These are phyloP conservation scores for Bradysia coprophila DNA, from an alignment of 1,140 invertebrate species.

Conservation along the genomic window DNA sequence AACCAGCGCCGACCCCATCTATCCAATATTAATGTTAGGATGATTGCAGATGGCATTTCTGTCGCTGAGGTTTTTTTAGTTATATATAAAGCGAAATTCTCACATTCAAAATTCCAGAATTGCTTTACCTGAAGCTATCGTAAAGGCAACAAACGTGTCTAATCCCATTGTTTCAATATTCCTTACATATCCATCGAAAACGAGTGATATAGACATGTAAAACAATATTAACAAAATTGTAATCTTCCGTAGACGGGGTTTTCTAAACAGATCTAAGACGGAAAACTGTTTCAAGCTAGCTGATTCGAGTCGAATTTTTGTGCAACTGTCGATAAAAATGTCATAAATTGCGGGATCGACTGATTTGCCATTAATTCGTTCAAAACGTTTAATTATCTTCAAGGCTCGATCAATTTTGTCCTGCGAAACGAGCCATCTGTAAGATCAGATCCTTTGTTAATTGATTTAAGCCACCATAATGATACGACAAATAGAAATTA, in stretches of 20 bases:
- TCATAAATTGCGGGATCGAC: slow-evolving; percentile 47
- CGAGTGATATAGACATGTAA: slow-evolving; percentile 37
- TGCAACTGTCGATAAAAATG: not conserved
- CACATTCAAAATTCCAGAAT: too few species aligned
- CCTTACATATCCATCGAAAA: slow-evolving; percentile 48
- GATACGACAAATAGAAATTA: too few species aligned
- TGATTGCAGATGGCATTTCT: slow-evolving; percentile 46
- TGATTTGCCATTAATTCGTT: slow-evolving; percentile 53
- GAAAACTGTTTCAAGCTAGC: slow-evolving; percentile 21
- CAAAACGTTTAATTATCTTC: slow-evolving; percentile 55
- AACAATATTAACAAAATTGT: slow-evolving; percentile 31
- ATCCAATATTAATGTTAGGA: slow-evolving; percentile 42
- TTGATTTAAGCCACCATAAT: too few species aligned
- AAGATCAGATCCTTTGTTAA: too few species aligned
- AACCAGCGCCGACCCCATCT: slow-evolving; percentile 56
- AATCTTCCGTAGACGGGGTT: slow-evolving; percentile 31
- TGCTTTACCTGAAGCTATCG: too few species aligned
- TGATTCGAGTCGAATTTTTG: slow-evolving; percentile 11
- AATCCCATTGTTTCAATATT: slow-evolving; percentile 40
- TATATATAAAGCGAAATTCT: slow-evolving; percentile 5
- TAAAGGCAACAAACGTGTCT: slow-evolving; percentile 49
- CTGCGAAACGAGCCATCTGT: slow-evolving; percentile 62
- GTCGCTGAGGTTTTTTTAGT: slow-evolving; percentile 46
- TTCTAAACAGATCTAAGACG: slow-evolving; percentile 34
- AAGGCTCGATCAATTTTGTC: slow-evolving; percentile 60